These are phyloP conservation scores for Drosophila subsilvestris DNA, from an alignment of 2,888 invertebrate species.

Conservation along the genomic window DNA sequence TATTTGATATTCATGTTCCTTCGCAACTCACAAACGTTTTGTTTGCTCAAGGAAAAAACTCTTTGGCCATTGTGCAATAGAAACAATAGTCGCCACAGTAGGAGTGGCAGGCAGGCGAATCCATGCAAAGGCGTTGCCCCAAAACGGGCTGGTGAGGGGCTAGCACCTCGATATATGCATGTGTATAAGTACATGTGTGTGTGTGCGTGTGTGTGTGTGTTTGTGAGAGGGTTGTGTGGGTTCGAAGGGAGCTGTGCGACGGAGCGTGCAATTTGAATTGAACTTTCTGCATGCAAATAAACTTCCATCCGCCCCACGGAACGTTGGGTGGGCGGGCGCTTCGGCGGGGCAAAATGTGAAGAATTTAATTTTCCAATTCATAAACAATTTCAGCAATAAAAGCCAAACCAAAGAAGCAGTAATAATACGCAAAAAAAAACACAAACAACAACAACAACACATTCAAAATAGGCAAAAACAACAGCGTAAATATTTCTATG, in stretches of 20 bases:
- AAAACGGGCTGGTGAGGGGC: too few relatives aligned
- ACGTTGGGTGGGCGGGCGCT: not conserved
- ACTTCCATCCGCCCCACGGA: slow-evolving; percentile 32
- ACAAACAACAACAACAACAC: not conserved
- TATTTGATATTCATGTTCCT: too few relatives aligned
- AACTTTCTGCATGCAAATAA: slow-evolving; percentile 71
- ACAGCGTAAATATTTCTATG: not conserved
- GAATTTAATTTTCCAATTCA: slow-evolving; percentile 78
- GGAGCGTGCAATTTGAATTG: slow-evolving; percentile 77
- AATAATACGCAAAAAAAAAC: slow-evolving; percentile 62
- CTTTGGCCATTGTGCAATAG: too few relatives aligned
- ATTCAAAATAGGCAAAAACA: slow-evolving; percentile 30
- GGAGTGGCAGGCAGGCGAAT: too few relatives aligned
- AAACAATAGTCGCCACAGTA: too few relatives aligned
- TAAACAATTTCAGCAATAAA: slow-evolving; percentile 75
- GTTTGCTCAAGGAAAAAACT: too few relatives aligned
- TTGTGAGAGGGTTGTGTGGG: not conserved
- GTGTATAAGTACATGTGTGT: slow-evolving; percentile 7
- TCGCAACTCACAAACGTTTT: too few relatives aligned
- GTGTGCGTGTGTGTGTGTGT: slow-evolving; percentile 7
- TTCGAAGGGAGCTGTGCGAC: slow-evolving; percentile 49
- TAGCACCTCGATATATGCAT: too few relatives aligned
- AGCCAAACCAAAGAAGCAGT: slow-evolving; percentile 59
- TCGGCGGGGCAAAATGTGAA: slow-evolving; percentile 40
- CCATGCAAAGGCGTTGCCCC: too few relatives aligned